Evolutionary conservation across 2,113 vertebrate genomes (phyloP).

Genomic region (Brachypteracias leptosomus): DNA sequence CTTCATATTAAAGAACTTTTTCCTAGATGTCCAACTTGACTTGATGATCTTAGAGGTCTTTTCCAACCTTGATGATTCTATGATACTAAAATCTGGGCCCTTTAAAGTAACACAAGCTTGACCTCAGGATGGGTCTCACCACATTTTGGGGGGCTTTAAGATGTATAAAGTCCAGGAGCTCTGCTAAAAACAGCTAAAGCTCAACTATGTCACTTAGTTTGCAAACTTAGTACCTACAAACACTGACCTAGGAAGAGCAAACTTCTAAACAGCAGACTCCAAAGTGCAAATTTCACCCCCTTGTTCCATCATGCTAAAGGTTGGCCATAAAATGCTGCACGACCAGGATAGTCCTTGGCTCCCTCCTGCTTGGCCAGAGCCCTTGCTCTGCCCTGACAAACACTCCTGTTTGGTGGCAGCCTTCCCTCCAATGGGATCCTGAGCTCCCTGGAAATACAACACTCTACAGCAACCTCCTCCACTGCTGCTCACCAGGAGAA

Average conservation of each 20-base stretch:
- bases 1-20: too few species aligned
- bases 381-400: neutral
- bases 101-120: neutral
- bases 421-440: neutral
- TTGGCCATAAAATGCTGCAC: neutral
- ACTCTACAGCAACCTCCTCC: neutral
- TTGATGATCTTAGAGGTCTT: too few species aligned
- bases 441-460: neutral
- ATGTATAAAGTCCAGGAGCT: neutral
- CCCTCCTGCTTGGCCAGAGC: neutral
- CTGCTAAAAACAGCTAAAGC: neutral
- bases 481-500: neutral
- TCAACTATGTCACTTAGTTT: neutral
- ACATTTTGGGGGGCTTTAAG: neutral
- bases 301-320: neutral
- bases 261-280: neutral
- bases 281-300: neutral
- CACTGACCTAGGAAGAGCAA: neutral
- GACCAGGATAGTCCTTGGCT: neutral
- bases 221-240: neutral
- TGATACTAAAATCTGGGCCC: neutral
- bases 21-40: too few species aligned
- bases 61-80: too few species aligned
- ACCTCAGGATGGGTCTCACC: neutral
- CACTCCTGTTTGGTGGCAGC: neutral